Conservation (phyloP, 1,140 invertebrate species). For the Papilio aristodemus region DNA sequence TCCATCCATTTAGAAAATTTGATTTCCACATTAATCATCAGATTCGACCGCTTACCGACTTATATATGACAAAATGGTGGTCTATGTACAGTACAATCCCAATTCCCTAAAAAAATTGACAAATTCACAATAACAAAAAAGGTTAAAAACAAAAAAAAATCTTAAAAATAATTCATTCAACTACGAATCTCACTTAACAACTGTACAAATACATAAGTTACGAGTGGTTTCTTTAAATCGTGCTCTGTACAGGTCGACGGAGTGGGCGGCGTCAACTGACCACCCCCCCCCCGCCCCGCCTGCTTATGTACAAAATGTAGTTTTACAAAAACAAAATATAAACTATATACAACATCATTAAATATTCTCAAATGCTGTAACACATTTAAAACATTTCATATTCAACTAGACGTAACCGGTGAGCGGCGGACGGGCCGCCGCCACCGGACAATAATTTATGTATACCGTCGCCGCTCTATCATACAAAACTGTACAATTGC, state of each 20-base stretch:
- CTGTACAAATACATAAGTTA: conserved; percentile 80
- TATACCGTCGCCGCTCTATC: conserved; percentile 43
- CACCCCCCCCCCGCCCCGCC: conserved; percentile 55
- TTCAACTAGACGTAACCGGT: conserved; percentile 77
- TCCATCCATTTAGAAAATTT: conserved; percentile 80
- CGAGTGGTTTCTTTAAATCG: conserved; percentile 78
- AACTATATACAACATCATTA: conserved; percentile 80
- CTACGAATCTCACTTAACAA: conserved; percentile 78
- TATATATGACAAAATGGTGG: conserved; percentile 76
- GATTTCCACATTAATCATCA: conserved; percentile 79
- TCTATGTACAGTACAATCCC: conserved; percentile 78
- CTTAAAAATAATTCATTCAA: conserved; percentile 76
- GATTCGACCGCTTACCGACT: conserved; percentile 72
- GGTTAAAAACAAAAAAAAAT: conserved; percentile 74
- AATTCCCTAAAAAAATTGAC: conserved; percentile 82
- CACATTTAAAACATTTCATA: conserved; percentile 80
- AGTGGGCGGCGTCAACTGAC: conserved; percentile 65
- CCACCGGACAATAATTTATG: conserved; percentile 59
- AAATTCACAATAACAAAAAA: conserved; percentile 79
- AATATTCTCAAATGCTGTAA: conserved; percentile 80
- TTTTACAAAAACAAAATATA: conserved; percentile 78
- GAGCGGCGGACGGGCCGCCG: conserved; percentile 54
- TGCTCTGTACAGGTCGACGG: conserved; percentile 65
- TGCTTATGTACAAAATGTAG: conserved; percentile 71
- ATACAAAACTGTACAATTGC: conserved; percentile 60